Base-by-base conservation (phyloP, 2,113 vertebrate genomes). In the Scatophagus argus region DNA sequence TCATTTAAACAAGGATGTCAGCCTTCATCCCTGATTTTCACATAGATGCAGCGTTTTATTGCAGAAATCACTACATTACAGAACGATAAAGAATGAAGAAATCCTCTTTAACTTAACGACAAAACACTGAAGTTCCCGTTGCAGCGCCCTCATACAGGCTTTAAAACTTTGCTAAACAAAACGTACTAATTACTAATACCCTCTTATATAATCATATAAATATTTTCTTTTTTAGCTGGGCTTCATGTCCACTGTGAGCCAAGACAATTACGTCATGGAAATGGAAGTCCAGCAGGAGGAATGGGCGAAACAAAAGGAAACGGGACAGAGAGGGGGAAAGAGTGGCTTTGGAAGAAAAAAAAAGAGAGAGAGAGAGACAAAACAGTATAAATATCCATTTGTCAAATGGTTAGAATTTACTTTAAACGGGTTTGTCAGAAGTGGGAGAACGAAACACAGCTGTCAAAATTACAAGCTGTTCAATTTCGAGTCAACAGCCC, bases 251-350 rank as follows among this genome's bases (percentile, higher is more conserved):
- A 85, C 75, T 90, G 66, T 85, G 47, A 82, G 81, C 82, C 86
- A 90, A 88, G 83, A 78, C 84, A 92, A 89, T 94, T 92, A 95
- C 94, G 94, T 95, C 94, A 95, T 94, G 94, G 93, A 94, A 94
- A 88, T 87, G 76, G 63, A 90, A 86, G 90, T 92, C 89, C 87
- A 87, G 85, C 77, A 69, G 83, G 44, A 84, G 68, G 66, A 93
- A 82, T 84, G 81, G 87, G 84, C 79, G 88, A 94, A 90, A 94
- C 93, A 94, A 94, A 93, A 93, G 90, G 79, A 77, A 84, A 64
- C 76, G 46, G 46, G 25, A 74, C 17, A 59, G 4, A 76, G 13
- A 31, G 52, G 47, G 64, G 34, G 27, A 38, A 65, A 62, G 1
- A 76, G 54, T 56, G 56, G 66, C 27, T 34, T 79, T 17, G 10